Evolutionary conservation across 2,113 vertebrate species (phyloP).

Genomic region (Amphiprion ocellaris): DNA sequence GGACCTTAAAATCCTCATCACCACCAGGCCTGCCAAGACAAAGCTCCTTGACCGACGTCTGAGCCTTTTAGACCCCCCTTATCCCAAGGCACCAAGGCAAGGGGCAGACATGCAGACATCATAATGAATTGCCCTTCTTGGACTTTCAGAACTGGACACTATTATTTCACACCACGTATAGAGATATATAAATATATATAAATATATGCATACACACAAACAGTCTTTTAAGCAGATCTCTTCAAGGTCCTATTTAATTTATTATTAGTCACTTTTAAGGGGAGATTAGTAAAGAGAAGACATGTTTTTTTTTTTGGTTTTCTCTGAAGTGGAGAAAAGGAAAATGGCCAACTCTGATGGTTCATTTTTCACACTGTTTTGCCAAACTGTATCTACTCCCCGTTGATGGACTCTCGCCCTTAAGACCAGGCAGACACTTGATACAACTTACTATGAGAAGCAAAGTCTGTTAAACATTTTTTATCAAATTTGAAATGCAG

Average conservation of each 20-base stretch:
- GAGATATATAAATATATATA: slow-evolving; percentile 84
- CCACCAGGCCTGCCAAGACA: slow-evolving; percentile 56
- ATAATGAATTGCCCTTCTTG: slow-evolving; percentile 60
- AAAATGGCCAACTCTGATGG: slow-evolving; percentile 52
- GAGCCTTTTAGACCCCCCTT: slow-evolving; percentile 43
- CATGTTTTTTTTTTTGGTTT: slow-evolving; percentile 50
- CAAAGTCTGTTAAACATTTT: slow-evolving; percentile 49
- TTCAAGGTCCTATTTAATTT: slow-evolving; percentile 85
- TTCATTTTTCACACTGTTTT: slow-evolving; percentile 71
- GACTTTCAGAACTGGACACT: slow-evolving; percentile 78
- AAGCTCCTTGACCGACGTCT: slow-evolving; percentile 51
- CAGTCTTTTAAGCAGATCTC: slow-evolving; percentile 84
- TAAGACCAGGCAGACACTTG: slow-evolving; percentile 48
- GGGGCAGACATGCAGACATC: slow-evolving; percentile 45
- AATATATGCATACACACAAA: slow-evolving; percentile 83
- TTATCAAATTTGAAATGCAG: slow-evolving; percentile 68
- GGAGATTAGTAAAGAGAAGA: slow-evolving; percentile 69
- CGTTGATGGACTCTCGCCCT: slow-evolving; percentile 70
- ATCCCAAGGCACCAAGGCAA: slow-evolving; percentile 42
- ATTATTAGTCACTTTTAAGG: slow-evolving; percentile 84
- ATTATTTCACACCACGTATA: slow-evolving; percentile 81
- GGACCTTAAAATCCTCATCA: slow-evolving; percentile 72
- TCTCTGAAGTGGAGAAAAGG: slow-evolving; percentile 50
- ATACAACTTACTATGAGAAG: slow-evolving; percentile 45
- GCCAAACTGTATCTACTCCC: slow-evolving; percentile 79